phyloP scores from a whole-genome alignment of 2,888 invertebrate species.

The Limnephilus marmoratus region DNA sequence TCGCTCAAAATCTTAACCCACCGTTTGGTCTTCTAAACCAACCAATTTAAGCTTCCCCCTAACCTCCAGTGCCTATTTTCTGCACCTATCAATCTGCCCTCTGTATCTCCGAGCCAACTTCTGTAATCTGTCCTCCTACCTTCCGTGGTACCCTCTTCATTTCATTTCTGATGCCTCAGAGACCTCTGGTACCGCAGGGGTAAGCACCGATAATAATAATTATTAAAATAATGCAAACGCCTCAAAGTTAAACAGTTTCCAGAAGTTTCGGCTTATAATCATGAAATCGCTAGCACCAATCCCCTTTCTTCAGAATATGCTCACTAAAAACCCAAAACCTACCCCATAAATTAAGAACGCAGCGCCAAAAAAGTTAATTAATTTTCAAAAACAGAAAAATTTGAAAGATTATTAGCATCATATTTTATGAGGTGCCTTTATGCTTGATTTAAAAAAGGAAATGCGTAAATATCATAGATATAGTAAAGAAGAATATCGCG shows the following conservation, averaged over 20 bases:
- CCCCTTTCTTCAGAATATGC: background rate
- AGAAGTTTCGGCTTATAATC: conserved; percentile 15
- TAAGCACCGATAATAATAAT: conserved; percentile 60
- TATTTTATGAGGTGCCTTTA: background rate
- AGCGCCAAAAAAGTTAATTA: background rate
- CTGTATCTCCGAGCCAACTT: background rate
- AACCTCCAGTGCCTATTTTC: background rate
- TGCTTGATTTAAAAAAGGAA: background rate
- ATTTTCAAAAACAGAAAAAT: background rate
- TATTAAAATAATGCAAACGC: conserved; percentile 53
- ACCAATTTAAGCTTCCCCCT: background rate
- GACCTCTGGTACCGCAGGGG: conserved; percentile 29
- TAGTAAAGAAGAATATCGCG: background rate
- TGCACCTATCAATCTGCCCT: background rate
- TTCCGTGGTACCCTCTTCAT: background rate
- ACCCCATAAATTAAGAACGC: background rate
- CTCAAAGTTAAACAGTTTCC: conserved; percentile 55
- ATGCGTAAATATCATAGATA: background rate
- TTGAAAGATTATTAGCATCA: background rate
- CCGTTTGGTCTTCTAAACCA: background rate
- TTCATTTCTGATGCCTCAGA: background rate
- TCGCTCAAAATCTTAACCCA: background rate
- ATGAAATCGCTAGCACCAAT: background rate
- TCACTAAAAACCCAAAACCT: background rate
- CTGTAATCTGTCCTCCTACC: background rate